A percentile compares a stretch with the other conserved stretches of the same genome.
Evolutionary conservation across 2,888 invertebrate species (phyloP).

Genomic region (Ichneumoninae sp.): DNA sequence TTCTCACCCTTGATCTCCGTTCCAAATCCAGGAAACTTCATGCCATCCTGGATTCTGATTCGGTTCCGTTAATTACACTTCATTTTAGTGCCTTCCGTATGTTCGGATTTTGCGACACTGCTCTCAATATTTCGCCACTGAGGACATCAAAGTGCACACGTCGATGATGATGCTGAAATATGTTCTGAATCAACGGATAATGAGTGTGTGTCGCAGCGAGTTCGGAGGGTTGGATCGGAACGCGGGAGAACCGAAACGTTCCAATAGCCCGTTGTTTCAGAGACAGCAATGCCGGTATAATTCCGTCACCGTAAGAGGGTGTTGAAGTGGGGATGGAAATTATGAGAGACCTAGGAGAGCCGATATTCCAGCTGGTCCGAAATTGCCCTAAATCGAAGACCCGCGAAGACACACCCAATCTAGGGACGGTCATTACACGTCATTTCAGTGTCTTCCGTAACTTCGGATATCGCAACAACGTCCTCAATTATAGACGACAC

Average conservation of each 20-base stretch:
- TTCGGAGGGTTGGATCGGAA: neutral
- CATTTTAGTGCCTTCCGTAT: neutral
- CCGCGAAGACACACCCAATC: too few relatives aligned
- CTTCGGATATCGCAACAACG: too few relatives aligned
- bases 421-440: too few relatives aligned
- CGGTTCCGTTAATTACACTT: constrained; percentile 40
- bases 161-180: neutral
- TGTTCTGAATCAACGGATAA: neutral
- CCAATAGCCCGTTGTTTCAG: neutral
- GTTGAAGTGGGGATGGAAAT: constrained; percentile 32
- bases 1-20: constrained; percentile 50
- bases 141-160: neutral
- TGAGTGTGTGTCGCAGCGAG: neutral
- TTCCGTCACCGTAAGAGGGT: constrained; percentile 12
- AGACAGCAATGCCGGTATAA: neutral
- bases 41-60: constrained; percentile 18
- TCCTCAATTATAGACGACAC: too few relatives aligned
- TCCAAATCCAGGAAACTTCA: constrained; percentile 34
- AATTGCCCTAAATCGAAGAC: constrained; percentile 81
- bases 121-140: neutral
- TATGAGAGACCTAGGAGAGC: neutral
- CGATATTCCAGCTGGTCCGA: constrained; percentile 70
- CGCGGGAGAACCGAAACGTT: neutral
- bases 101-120: neutral
- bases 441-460: too few relatives aligned